phyloP scores from a whole-genome alignment of 1,140 invertebrate genomes.

The Cataglyphis hispanica region DNA sequence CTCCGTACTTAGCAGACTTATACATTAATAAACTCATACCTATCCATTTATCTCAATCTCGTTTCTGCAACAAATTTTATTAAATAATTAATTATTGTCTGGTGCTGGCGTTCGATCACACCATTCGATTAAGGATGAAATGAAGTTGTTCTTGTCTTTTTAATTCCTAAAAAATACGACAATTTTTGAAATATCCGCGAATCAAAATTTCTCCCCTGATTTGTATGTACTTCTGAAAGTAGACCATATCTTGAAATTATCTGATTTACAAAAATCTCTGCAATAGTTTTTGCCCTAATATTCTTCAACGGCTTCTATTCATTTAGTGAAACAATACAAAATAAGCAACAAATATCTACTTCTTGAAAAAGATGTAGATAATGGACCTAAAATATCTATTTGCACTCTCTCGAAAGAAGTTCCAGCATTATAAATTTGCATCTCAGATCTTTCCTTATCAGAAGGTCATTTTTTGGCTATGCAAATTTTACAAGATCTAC shows the following conservation, averaged over 20 bases:
- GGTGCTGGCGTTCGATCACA: background rate
- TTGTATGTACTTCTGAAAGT: background rate
- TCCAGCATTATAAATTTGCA: background rate
- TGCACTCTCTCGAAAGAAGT: too few species aligned
- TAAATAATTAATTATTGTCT: background rate
- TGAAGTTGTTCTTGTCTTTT: background rate
- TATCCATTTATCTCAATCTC: too few species aligned
- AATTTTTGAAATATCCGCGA: too few species aligned
- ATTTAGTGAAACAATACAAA: background rate
- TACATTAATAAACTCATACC: too few species aligned
- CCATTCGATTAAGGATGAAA: background rate
- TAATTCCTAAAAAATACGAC: too few species aligned
- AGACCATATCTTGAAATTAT: background rate
- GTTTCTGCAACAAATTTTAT: background rate
- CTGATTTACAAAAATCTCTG: background rate
- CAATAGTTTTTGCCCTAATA: background rate
- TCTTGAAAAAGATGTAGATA: too few species aligned
- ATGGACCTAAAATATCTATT: too few species aligned
- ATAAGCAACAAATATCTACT: background rate
- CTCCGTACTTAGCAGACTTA: too few species aligned
- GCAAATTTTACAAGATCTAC: too few species aligned
- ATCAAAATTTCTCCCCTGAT: background rate
- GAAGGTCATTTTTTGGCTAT: too few species aligned
- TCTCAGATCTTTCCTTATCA: background rate
- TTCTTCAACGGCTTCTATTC: background rate